Percentiles rank a stretch among this genome's conserved stretches.
Evolutionary conservation across 2,113 vertebrate genomes (phyloP).

Genomic region (Pelvicachromis taeniatus): DNA sequence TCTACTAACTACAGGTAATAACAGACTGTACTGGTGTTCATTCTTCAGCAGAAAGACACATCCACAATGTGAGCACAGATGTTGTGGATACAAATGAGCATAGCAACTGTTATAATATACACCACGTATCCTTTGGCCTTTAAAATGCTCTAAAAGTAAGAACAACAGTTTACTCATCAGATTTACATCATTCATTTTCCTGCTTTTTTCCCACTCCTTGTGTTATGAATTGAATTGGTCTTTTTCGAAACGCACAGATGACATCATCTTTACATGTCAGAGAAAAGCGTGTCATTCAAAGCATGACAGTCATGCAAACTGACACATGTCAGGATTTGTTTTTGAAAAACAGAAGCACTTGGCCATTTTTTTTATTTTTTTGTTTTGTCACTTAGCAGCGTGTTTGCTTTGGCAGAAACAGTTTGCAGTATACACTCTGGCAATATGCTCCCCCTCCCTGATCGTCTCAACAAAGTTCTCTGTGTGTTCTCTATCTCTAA

Average conservation of each 20-base stretch:
- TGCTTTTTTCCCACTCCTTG: neutral
- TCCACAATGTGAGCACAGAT: neutral
- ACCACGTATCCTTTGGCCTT: neutral
- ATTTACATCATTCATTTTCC: neutral
- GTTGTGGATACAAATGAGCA: neutral
- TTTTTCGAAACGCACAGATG: neutral
- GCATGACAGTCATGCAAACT: neutral
- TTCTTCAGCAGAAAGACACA: neutral
- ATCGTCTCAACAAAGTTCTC: neutral
- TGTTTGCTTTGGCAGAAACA: neutral
- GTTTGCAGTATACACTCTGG: neutral
- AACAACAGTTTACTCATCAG: neutral
- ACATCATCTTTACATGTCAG: neutral
- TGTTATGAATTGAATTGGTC: neutral
- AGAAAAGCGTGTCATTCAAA: neutral
- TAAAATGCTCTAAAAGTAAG: neutral
- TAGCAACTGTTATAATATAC: neutral
- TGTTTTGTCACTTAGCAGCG: neutral
- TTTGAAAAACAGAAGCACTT: neutral
- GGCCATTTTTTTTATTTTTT: no score
- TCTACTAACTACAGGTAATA: neutral
- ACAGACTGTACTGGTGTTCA: neutral
- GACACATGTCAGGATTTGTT: neutral
- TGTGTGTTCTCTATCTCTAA: neutral
- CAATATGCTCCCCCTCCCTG: neutral